These are phyloP conservation scores for Parochlus steinenii DNA, from an alignment of 2,888 invertebrate species.

Conservation along the genomic window DNA sequence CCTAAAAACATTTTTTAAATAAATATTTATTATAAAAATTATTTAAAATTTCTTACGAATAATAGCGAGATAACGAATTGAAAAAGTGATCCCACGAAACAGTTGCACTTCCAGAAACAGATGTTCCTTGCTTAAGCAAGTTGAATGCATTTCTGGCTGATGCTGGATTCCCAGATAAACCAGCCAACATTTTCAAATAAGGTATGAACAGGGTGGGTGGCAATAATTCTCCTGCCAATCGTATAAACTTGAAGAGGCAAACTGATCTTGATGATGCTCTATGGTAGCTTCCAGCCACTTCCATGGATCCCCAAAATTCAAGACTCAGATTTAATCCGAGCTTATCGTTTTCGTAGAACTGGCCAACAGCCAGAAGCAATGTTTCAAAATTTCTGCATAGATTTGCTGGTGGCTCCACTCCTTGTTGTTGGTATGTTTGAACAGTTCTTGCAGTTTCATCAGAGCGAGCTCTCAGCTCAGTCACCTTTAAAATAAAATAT, in stretches of 20 bases:
- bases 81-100: conserved; percentile 80
- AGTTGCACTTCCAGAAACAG: conserved; percentile 36
- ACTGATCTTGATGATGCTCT: conserved; percentile 46
- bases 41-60: conserved; percentile 31
- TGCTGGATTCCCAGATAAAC: conserved; percentile 57
- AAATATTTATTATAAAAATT: background rate
- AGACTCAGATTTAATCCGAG: conserved; percentile 47
- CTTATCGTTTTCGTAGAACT: conserved; percentile 61
- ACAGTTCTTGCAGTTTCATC: conserved; percentile 77
- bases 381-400: conserved; percentile 68
- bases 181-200: conserved; percentile 72
- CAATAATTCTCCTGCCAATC: conserved; percentile 71
- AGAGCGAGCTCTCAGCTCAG: conserved; percentile 63
- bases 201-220: conserved; percentile 71
- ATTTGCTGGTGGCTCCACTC: conserved; percentile 54
- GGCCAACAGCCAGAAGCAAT: conserved; percentile 59
- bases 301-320: conserved; percentile 57
- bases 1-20: conserved; percentile 24
- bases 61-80: conserved; percentile 54
- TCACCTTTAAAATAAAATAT: conserved; percentile 29
- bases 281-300: conserved; percentile 18
- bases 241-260: conserved; percentile 78
- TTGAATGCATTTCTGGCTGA: conserved; percentile 67
- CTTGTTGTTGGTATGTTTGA: conserved; percentile 56
- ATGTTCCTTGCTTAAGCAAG: conserved; percentile 46